phyloP scores from a whole-genome alignment of 2,113 vertebrate genomes.

The western clawed frog (Xenopus tropicalis) region DNA sequence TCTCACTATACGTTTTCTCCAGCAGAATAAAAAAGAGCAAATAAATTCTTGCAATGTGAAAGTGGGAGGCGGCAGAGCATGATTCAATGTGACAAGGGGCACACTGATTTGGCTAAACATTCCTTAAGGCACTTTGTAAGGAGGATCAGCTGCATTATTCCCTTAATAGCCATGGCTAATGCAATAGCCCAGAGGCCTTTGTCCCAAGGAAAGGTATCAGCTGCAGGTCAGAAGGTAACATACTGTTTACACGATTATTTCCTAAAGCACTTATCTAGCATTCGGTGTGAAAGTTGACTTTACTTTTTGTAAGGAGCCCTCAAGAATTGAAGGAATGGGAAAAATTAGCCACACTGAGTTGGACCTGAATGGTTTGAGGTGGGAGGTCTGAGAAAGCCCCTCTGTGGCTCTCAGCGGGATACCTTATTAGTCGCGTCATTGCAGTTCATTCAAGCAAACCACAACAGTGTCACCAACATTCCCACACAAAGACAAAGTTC shows the following conservation, averaged over 20 bases:
- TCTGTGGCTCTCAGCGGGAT: constrained; percentile 60
- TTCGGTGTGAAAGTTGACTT: constrained; percentile 86
- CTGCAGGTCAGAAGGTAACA: constrained; percentile 92
- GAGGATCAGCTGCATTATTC: constrained; percentile 75
- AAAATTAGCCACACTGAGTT: constrained; percentile 86
- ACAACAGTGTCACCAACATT: constrained; percentile 83
- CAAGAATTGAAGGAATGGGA: constrained; percentile 77
- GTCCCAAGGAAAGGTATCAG: constrained; percentile 81
- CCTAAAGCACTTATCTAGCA: constrained; percentile 85
- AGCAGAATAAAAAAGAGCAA: constrained; percentile 22
- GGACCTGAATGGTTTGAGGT: constrained; percentile 79
- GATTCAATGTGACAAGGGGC: constrained; percentile 65
- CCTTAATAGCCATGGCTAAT: constrained; percentile 91
- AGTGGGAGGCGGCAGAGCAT: constrained; percentile 53
- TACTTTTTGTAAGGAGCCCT: constrained; percentile 70
- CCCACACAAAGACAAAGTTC: constrained; percentile 85
- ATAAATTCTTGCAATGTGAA: constrained; percentile 51
- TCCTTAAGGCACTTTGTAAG: constrained; percentile 62
- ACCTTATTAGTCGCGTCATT: constrained; percentile 80
- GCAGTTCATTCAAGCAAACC: constrained; percentile 84
- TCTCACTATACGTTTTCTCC: too few relatives aligned
- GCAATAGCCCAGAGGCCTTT: constrained; percentile 75
- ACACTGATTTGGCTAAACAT: constrained; percentile 65
- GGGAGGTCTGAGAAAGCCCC: constrained; percentile 76
- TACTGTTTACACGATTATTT: constrained; percentile 89